A percentile compares a stretch with the other conserved stretches of the same genome.
These are phyloP conservation scores for Bicyclus anynana DNA, from an alignment of 1,140 invertebrate genomes.

Conservation along the genomic window DNA sequence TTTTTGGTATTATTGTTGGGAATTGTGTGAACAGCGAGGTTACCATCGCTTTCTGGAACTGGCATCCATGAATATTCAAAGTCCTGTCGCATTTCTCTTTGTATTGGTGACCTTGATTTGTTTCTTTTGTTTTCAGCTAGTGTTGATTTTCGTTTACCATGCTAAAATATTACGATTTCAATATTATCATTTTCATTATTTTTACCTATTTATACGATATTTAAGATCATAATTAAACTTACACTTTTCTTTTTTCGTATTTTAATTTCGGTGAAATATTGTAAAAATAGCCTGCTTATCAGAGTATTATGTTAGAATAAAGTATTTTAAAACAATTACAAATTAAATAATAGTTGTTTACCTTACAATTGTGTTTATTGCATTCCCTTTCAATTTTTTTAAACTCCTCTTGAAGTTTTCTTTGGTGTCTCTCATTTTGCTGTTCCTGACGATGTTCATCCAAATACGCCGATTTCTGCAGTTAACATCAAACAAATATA, in stretches of 20 bases:
- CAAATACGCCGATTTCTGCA: slow-evolving; percentile 53
- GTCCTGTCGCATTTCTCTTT: slow-evolving; percentile 27
- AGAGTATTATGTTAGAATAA: background rate
- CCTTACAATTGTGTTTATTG: slow-evolving; percentile 42
- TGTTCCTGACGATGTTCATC: slow-evolving; percentile 45
- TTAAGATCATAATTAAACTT: background rate
- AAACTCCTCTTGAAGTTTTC: slow-evolving; percentile 55
- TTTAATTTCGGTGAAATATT: background rate
- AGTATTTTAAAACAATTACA: background rate
- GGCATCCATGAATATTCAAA: slow-evolving; percentile 70
- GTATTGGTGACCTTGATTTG: slow-evolving; percentile 42
- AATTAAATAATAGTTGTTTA: slow-evolving; percentile 20
- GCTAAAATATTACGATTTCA: slow-evolving; percentile 17
- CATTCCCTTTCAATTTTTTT: slow-evolving; percentile 53
- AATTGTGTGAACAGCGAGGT: slow-evolving; percentile 53
- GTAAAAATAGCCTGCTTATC: background rate
- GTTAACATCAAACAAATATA: slow-evolving; percentile 17
- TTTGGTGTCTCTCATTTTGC: slow-evolving; percentile 45
- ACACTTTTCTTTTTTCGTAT: background rate
- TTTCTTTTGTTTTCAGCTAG: slow-evolving; percentile 20
- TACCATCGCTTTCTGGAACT: slow-evolving; percentile 55
- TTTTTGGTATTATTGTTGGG: slow-evolving; percentile 38
- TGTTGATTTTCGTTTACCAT: slow-evolving; percentile 26
- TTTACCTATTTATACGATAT: background rate
- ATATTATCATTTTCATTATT: no score